A percentile compares a stretch with the other conserved stretches of the same genome.
Conservation (phyloP, 2,113 vertebrate genomes). For the Cynoglossus semilaevis region DNA sequence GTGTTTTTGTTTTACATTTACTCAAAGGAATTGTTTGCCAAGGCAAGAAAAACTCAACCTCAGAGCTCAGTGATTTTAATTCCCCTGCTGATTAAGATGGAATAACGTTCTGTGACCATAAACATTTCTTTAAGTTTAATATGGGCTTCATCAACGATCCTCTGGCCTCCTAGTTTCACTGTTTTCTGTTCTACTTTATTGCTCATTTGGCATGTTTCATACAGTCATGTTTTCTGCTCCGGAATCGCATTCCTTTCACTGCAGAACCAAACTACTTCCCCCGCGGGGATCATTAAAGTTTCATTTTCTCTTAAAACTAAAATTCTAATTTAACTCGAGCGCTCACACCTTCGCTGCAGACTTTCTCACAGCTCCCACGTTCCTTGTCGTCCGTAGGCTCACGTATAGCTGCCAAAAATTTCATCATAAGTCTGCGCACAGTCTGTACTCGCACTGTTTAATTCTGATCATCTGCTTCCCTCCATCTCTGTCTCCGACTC, state of each 20-base stretch:
- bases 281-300: conserved; percentile 48
- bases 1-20: no score
- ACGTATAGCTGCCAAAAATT: conserved; percentile 27
- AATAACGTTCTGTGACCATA: background rate
- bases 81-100: no score
- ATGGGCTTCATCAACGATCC: no score
- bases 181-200: conserved; percentile 13
- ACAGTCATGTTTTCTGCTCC: conserved; percentile 12
- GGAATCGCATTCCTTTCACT: conserved; percentile 34
- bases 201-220: conserved; percentile 22
- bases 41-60: no score
- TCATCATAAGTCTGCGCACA: conserved; percentile 8
- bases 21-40: no score
- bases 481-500: background rate
- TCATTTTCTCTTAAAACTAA: conserved; percentile 32
- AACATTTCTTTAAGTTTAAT: background rate
- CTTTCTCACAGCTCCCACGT: conserved; percentile 49
- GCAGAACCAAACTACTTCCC: conserved; percentile 26
- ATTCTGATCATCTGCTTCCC: conserved; percentile 20
- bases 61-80: no score
- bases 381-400: conserved; percentile 26
- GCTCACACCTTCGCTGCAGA: conserved; percentile 45
- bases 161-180: background rate
- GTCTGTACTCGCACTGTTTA: conserved; percentile 22
- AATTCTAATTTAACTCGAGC: conserved; percentile 42